Base-by-base conservation (phyloP, 2,888 invertebrate species). In the Noctua comes region DNA sequence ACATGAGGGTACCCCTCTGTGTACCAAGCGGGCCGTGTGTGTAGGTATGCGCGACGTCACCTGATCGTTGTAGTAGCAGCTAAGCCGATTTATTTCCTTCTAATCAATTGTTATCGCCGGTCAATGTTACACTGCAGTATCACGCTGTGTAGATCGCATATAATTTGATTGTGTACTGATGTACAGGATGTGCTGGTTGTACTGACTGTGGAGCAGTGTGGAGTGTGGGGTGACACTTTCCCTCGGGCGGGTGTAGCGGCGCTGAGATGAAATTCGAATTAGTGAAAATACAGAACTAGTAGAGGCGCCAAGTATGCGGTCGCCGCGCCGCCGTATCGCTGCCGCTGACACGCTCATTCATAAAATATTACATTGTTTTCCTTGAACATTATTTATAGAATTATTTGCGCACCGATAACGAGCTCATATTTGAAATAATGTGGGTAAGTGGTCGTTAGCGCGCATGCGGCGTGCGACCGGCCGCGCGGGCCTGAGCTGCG, bases 331-430 rank as follows among this genome's bases (percentile, higher is more conserved):
- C 73, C 24, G 31, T 36, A 21, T 51, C 66, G 27, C 64, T 36
- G 68, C 66, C 76, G 69, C 75, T 66, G 70, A 72, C 65, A 76
- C 36, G 54, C 79, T 86, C 89, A 90, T 91, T 91, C 91, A 91
- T 90, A 86, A 87, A 88, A 82, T 85, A 78, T 76, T 66, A 84
- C 79, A 82, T 88, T 77, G 83, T 88, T 87, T 90, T 88, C 88
- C 86, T 87, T 78, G 69, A 83, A 85, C 70, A 87, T 83, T 88
- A 88, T 89, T 88, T 88, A 87, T 88, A 90, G 85, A 86, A 83
- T 77, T 83, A 88, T 87, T 88, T 71, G 86, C 82, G 79, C 31
- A 46, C 64, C 87, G 89, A 90, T 91, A 90, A 88, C 88, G 82
- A 86, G 82, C 76, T 80, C 83, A 74, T 83, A 84, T 85, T 86